Conservation (phyloP, 2,888 invertebrate species). For the Apantesis nais region DNA sequence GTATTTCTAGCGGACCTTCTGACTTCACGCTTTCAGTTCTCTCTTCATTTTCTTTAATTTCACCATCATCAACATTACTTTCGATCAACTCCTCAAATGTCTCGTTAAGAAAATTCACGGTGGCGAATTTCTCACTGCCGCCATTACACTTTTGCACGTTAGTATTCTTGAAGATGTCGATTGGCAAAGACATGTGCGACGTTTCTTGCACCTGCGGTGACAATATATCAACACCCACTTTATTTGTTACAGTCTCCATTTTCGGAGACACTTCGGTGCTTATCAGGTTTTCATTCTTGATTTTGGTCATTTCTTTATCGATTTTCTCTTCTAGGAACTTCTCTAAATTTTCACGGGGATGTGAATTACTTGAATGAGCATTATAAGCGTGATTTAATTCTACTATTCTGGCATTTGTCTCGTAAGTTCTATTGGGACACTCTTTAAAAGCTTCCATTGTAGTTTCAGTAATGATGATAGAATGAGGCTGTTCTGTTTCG, state of each 20-base stretch:
- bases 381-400: constrained; percentile 60
- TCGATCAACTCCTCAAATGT: constrained; percentile 78
- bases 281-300: constrained; percentile 28
- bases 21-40: constrained; percentile 31
- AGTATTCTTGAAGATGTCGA: constrained; percentile 23
- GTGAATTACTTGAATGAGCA: constrained; percentile 43
- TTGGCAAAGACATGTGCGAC: constrained; percentile 41
- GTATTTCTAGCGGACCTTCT: constrained; percentile 40
- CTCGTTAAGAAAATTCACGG: constrained; percentile 74
- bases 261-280: constrained; percentile 32
- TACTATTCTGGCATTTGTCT: constrained; percentile 45
- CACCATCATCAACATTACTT: constrained; percentile 78
- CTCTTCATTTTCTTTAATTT: constrained; percentile 58
- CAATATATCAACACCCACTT: constrained; percentile 15
- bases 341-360: constrained; percentile 29
- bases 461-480: constrained; percentile 76
- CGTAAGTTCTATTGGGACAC: constrained; percentile 59
- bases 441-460: constrained; percentile 60
- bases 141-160: constrained; percentile 60
- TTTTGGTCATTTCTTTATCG: constrained; percentile 41
- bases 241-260: constrained; percentile 31
- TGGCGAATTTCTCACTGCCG: constrained; percentile 70
- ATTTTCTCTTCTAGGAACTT: constrained; percentile 41
- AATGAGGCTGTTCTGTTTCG: constrained; percentile 79
- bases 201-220: constrained; percentile 28